phyloP scores from a whole-genome alignment of 2,113 vertebrate genomes.

The Aramus guarauna region DNA sequence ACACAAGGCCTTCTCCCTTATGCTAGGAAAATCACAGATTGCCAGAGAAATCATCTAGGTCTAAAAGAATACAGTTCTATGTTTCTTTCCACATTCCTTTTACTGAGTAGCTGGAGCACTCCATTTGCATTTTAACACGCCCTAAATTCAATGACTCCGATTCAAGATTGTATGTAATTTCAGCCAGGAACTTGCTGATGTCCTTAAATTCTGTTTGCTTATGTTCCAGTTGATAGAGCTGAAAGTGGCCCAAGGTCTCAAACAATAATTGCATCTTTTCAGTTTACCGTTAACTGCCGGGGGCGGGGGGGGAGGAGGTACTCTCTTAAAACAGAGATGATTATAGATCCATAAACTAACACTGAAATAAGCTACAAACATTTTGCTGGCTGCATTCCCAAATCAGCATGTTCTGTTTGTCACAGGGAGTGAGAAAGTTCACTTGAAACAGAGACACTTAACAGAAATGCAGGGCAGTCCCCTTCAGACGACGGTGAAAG shows the following conservation, averaged over 20 bases:
- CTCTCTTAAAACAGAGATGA: background rate
- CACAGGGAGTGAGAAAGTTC: background rate
- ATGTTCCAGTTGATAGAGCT: background rate
- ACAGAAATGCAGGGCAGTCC: slow-evolving; percentile 2
- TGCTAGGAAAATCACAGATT: background rate
- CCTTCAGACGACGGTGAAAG: slow-evolving; percentile 1
- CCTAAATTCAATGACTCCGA: background rate
- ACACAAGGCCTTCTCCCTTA: background rate
- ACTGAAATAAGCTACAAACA: background rate
- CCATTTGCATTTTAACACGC: background rate
- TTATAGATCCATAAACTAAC: background rate
- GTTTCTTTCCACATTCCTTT: background rate
- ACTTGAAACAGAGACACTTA: slow-evolving; percentile 5
- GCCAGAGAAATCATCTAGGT: background rate
- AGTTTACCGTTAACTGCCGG: background rate
- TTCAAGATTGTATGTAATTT: background rate
- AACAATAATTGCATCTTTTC: background rate
- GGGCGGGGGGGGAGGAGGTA: background rate
- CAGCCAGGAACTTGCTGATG: background rate
- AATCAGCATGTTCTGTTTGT: background rate
- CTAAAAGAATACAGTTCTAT: background rate
- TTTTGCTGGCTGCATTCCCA: slow-evolving; percentile 14
- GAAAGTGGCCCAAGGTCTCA: background rate
- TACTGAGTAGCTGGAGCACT: background rate
- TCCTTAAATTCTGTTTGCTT: background rate